phyloP scores from a whole-genome alignment of 2,888 invertebrate genomes.

The Leucophenga maculata region DNA sequence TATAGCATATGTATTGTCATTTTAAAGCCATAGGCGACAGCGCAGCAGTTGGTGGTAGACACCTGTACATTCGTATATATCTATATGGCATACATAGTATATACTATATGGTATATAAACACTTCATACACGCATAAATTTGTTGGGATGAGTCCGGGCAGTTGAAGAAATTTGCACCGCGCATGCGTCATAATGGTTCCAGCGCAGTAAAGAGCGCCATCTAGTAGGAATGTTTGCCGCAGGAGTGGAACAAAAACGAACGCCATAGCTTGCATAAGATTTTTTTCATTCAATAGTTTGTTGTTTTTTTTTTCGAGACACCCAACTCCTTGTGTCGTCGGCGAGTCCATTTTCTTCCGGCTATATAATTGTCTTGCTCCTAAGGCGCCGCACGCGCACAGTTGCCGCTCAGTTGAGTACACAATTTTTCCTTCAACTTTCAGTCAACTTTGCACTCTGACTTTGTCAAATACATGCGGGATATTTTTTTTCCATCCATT shows the following conservation, averaged over 20 bases:
- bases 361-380: neutral
- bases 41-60: too few species aligned
- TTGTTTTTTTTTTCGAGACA: neutral
- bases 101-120: neutral
- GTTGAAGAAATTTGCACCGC: neutral
- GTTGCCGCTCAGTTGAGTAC: neutral
- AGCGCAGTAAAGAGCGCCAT: neutral
- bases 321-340: too few species aligned
- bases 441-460: constrained; percentile 67
- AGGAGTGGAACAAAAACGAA: neutral
- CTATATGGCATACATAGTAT: neutral
- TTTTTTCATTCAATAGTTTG: neutral
- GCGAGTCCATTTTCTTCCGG: neutral
- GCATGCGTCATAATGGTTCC: neutral
- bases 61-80: neutral
- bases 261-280: constrained; percentile 5
- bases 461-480: constrained; percentile 47
- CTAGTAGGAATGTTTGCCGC: neutral
- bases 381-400: neutral
- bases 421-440: constrained; percentile 52
- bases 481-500: too few species aligned
- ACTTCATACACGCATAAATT: too few species aligned
- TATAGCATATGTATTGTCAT: neutral
- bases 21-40: neutral
- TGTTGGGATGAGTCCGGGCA: too few species aligned